Base-by-base conservation (phyloP, 2,113 vertebrate genomes). In the Peucedramus taeniatus region DNA sequence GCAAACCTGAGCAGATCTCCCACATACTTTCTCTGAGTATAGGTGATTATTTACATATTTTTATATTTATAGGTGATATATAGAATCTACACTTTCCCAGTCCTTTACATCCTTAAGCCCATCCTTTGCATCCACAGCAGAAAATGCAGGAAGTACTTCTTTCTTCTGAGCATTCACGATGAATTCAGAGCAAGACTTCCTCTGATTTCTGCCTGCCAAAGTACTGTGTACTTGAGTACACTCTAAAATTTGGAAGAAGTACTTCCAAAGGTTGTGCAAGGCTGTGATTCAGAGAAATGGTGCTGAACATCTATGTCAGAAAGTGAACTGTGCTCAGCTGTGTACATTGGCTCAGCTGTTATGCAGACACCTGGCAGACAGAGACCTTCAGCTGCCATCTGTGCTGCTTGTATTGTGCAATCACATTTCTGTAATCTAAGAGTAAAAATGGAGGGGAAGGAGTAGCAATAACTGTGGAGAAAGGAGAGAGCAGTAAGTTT, bases 361-460 rank as follows among this genome's bases (percentile, higher is more conserved):
- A 66, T 1, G 5, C 75, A 90, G 92, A 89, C 91, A 97, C 93
- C 95, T 94, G 96, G 93, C 92, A 96, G 71, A 91, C 17, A 91
- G 56, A 93, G 83, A 94, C 82, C 92, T 96, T 94, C 93, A 93
- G 82, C 90, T 93, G 92, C 90, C 91, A 94, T 93, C 95, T 96
- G 95, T 65, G 60, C 84, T 91, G 93, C 91, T 66, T 90, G 68
- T 28, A 80, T 91, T 88, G 90, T 95, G 94, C 92, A 94, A 89
- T 93, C 89, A 79, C 78, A 74, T 96, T 75, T 91, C 91, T 72
- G 57, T 84, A 82, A 89, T 95, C 87, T 79, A 22, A 57, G 84
- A 82, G 89, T 80, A 84, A 91, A 93, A 95, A 77, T 88, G 87
- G 82, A 93, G 63, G 35, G 66, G 59, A 93, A 97, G 74, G 68